Evolutionary conservation across 1,140 invertebrate genomes (phyloP), one percentile per base, ranked within the genome.

Genomic region (Bombus confusus): DNA sequence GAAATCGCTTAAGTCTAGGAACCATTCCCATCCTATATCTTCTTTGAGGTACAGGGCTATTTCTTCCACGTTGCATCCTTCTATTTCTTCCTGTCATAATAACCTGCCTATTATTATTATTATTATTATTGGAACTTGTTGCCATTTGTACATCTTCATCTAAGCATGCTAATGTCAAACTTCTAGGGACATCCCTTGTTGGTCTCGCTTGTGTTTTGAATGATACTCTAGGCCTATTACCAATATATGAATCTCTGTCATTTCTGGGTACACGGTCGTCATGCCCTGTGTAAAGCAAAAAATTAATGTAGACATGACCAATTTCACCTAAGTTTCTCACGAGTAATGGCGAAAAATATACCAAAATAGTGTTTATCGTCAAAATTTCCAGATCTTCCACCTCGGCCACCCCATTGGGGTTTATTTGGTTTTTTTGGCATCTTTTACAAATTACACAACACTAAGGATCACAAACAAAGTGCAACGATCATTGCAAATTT

Each of bases 141-240:
- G 85, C 79, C 93, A 94, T 94, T 10, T 87, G 77, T 64, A 93
- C 84, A 74, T 94, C 94, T 43, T 93, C 92, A 37, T 94, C 92
- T 6, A 93, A 75, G 47, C n/a, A 71, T 1, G 75, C 68, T 3
- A 80, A 76, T 10, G 28, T 15, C 13, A 85, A n/a, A 13, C 52
- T 85, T 31, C 62, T 77, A 4, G 68, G 5, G 31, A 74, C 34
- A 43, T 86, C 69, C 2, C 71, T 78, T 3, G 37, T 69, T 0
- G 78, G 68, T 41, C 72, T 82, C 3, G 71, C 22, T 69, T 90
- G 89, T 3, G 89, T 90, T 68, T 93, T 94, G 18, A 94, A 94
- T 0, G 93, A 93, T 8, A 94, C 93, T 31, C 92, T 83, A 1
- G 90, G 93, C 69, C 90, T 92, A 22, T 64, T 66, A 37, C 69